Base-by-base conservation (phyloP, 2,113 vertebrate species). In the Platycercus adscitus region DNA sequence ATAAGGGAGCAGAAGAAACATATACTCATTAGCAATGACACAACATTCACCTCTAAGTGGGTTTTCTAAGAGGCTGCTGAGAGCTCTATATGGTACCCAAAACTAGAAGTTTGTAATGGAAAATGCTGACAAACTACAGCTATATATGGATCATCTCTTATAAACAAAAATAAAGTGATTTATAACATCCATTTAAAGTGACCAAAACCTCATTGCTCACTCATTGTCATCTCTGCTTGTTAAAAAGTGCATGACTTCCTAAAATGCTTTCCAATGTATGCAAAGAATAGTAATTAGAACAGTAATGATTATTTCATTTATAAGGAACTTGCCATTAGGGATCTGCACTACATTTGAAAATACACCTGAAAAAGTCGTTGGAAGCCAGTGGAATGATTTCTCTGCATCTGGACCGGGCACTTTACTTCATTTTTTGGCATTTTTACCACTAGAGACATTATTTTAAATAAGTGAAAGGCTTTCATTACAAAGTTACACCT, bases 71-170 rank as follows among this genome's bases (percentile, higher is more conserved):
- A 95, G 65, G 65, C 55, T 83, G 44, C 60, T 56, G 35, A 89
- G 70, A 86, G n/a, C 43, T 82, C 70, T 79, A 9, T 21, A 35
- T 2, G 10, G 63, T 26, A 84, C 56, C 35, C 79, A 87, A 93
- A 89, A 11, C 78, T 46, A 39, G 11, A 85, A 89, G 58, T 91
- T 76, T 92, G 83, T 41, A 92, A 72, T 35, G 41, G 70, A 96
- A 95, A 89, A 93, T 55, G 88, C 86, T 96, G 91, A 94, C 88
- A 88, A 90, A 91, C 73, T 79, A 65, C 47, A 89, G 65, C 82
- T 93, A 93, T 93, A 88, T 94, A 81, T 55, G 81, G 77, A 85
- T 52, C 49, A 81, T 64, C 41, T 35, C 63, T 82, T 73, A 80
- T 17, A 88, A 91, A 94, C 60, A 91, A 78, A 93, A 94, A 93